Evolutionary conservation across 2,113 vertebrate species (phyloP).

Genomic region (Coracopsis vasa): DNA sequence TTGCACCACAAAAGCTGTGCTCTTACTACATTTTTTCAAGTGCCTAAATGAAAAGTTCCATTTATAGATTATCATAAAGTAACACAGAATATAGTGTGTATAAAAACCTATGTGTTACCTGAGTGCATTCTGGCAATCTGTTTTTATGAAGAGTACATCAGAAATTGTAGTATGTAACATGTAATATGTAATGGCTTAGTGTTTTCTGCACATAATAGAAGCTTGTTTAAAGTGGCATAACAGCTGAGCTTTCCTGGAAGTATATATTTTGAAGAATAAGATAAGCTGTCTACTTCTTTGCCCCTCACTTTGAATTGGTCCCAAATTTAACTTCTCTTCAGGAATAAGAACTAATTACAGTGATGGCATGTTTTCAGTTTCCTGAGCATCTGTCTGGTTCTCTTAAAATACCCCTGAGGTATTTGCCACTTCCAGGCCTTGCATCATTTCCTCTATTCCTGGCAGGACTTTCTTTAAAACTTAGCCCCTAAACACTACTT

Average conservation of each 20-base stretch:
- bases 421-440: slow-evolving; percentile 36
- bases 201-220: not conserved
- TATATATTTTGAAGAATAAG: slow-evolving; percentile 12
- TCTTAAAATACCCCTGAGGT: slow-evolving; percentile 29
- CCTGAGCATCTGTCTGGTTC: slow-evolving; percentile 46
- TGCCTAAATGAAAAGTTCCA: not conserved
- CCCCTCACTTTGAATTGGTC: slow-evolving; percentile 28
- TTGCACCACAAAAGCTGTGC: not conserved
- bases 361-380: slow-evolving; percentile 25
- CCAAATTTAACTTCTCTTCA: slow-evolving; percentile 18
- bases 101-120: not conserved
- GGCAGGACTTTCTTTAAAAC: slow-evolving; percentile 42
- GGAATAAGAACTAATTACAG: slow-evolving; percentile 40
- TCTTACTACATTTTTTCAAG: not conserved
- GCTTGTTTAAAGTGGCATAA: slow-evolving; percentile 8
- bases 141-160: not conserved
- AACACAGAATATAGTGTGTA: not conserved
- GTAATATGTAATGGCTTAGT: not conserved
- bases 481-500: slow-evolving; percentile 10
- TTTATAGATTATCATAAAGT: not conserved
- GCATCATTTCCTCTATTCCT: slow-evolving; percentile 45
- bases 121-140: not conserved
- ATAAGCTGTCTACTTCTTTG: not conserved
- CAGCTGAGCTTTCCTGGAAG: not conserved
- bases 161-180: not conserved